phyloP scores from a whole-genome alignment of 2,797 vertebrate species.

The Odontamblyopus rebecca region DNA sequence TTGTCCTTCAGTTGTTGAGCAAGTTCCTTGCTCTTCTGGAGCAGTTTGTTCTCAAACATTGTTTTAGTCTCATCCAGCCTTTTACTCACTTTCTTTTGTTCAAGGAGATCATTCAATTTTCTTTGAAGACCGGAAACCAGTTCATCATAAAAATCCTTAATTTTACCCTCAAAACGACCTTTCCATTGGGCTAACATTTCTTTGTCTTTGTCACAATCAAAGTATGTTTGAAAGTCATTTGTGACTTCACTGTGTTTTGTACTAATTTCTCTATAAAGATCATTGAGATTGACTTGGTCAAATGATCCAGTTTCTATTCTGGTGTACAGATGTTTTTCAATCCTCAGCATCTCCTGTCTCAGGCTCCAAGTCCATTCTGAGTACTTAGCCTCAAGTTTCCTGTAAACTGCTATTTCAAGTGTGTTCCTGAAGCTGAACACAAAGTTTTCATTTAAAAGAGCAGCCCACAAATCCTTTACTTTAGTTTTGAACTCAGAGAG shows the following conservation, averaged over 20 bases:
- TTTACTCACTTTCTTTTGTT: no score
- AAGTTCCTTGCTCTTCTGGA: no score
- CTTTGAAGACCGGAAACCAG: no score
- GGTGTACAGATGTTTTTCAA: constrained; percentile 34
- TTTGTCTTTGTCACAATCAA: constrained; percentile 25
- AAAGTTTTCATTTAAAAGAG: constrained; percentile 25
- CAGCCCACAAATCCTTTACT: neutral
- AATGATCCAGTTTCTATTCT: constrained; percentile 25
- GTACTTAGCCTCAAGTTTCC: constrained; percentile 63
- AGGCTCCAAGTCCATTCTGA: constrained; percentile 73
- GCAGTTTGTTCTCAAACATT: no score
- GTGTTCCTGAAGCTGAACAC: constrained; percentile 81
- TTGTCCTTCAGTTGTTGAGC: constrained; percentile 31
- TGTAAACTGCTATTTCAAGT: constrained; percentile 59
- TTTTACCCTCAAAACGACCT: constrained; percentile 19
- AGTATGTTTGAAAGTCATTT: neutral
- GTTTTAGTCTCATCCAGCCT: neutral
- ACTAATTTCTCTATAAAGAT: neutral
- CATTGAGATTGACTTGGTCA: rapidly evolving
- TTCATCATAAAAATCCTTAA: neutral
- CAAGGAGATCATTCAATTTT: no score
- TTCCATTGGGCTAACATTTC: constrained; percentile 45
- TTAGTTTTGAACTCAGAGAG: constrained; percentile 66
- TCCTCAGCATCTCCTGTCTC: constrained; percentile 58
- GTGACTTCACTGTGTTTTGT: constrained; percentile 1